Percentiles rank a stretch among this genome's conserved stretches.
These are phyloP conservation scores for Drosophila yooni DNA, from an alignment of 2,888 invertebrate genomes.

Conservation along the genomic window DNA sequence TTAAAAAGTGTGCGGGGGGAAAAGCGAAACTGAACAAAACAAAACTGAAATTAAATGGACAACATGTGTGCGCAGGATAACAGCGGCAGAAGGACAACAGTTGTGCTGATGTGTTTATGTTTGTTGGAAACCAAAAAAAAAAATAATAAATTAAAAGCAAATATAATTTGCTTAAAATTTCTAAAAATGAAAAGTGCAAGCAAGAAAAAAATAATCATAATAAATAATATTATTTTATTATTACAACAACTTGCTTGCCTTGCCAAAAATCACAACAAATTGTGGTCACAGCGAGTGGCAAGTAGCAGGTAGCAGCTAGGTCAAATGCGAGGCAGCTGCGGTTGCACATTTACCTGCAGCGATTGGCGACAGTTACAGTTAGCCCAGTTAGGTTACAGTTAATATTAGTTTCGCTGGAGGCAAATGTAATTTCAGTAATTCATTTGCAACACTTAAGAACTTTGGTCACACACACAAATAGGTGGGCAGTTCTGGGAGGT, in stretches of 20 bases:
- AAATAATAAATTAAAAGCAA: conserved; percentile 2
- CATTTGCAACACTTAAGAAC: conserved; percentile 68
- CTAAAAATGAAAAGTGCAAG: conserved; percentile 17
- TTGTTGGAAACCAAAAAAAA: conserved; percentile 32
- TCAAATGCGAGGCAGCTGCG: conserved; percentile 13
- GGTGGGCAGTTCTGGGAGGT: conserved; percentile 63
- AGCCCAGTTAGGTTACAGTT: conserved; percentile 30
- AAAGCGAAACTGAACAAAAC: conserved; percentile 28
- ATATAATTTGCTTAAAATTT: conserved; percentile 20
- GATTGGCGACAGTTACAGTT: conserved; percentile 41
- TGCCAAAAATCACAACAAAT: conserved; percentile 51
- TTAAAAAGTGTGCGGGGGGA: conserved; percentile 46
- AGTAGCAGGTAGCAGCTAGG: conserved; percentile 42
- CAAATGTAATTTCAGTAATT: conserved; percentile 60
- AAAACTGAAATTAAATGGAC: conserved; percentile 61
- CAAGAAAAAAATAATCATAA: conserved; percentile 3
- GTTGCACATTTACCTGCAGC: conserved; percentile 9
- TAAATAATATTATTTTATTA: conserved; percentile 52
- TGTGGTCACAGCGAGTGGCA: conserved; percentile 53
- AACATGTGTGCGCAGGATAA: conserved; percentile 72
- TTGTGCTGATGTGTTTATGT: conserved; percentile 70
- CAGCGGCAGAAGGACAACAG: conserved; percentile 42
- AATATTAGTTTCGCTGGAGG: conserved; percentile 37
- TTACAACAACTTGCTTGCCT: conserved; percentile 23
- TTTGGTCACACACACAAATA: conserved; percentile 3